Evolutionary conservation across 2,797 vertebrate species (phyloP).

Genomic region (Petrocephalus schoutedeni): DNA sequence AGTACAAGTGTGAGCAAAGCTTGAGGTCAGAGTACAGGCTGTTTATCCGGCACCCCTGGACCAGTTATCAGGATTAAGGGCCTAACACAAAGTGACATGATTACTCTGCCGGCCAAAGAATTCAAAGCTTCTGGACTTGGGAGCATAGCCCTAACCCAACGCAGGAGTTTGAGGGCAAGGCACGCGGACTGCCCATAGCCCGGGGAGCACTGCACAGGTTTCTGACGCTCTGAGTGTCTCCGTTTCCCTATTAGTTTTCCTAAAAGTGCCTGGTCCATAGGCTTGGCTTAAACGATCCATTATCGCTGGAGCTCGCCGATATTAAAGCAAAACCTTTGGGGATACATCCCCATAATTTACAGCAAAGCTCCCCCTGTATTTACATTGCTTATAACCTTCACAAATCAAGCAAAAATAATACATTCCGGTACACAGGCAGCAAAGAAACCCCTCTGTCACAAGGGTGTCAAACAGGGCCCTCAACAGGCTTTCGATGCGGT

Average conservation of each 20-base stretch:
- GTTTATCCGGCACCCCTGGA: not conserved
- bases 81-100: not conserved
- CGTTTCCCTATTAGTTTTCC: conserved; percentile 68
- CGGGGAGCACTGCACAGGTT: conserved; percentile 54
- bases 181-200: conserved; percentile 41
- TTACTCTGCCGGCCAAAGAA: not conserved
- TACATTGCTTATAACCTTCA: conserved; percentile 29
- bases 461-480: not conserved
- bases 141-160: not conserved
- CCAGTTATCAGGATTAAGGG: not conserved
- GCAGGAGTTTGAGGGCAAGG: not conserved
- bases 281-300: conserved; percentile 68
- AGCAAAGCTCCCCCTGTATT: conserved; percentile 64
- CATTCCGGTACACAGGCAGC: not conserved
- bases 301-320: conserved; percentile 64
- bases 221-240: conserved; percentile 65
- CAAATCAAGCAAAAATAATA: conserved; percentile 6
- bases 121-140: not conserved
- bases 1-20: not conserved
- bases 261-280: conserved; percentile 64
- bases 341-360: conserved; percentile 60
- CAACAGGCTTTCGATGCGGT: not conserved
- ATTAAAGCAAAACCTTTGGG: conserved; percentile 62
- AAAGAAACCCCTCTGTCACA: not conserved
- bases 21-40: not conserved